Evolutionary conservation across 2,797 vertebrate species (phyloP), one percentile per base, ranked within the genome.

Genomic region (Apodemus agrarius): DNA sequence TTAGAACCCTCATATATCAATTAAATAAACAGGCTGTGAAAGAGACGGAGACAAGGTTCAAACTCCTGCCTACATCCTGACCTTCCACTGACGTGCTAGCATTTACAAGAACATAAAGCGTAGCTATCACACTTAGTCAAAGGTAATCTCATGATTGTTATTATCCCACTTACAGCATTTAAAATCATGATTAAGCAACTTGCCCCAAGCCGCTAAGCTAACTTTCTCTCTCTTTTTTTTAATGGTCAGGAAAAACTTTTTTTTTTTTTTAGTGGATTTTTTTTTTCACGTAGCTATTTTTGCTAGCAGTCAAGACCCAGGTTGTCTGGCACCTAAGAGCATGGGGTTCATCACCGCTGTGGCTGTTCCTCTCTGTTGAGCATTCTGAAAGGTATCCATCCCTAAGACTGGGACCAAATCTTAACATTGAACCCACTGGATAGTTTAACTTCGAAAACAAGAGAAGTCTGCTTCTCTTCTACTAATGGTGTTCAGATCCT

Each of bases 361-460:
- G 9, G 69, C n/a, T 54, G 29, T 0, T 69, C 19, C 86, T 16
- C 43, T 84, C 16, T 75, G 8, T 26, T 65, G n/a, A 93, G 80
- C n/a, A 72, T 16, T 88, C 80, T n/a, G 40, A 82, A 76, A 75
- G 69, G 34, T 88, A 54, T 69, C 83, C 72, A 54, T 69, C 83
- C 72, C 24, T 31, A 92, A 65, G 75, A 88, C 52, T 57, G 37
- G n/a, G 16, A 69, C 37, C 59, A 22, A 54, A 22, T 81, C 74
- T 94, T 89, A 81, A 34, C 63, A 57, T 19, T 91, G 75, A 96
- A 65, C 63, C n/a, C 75, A 78, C 2, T 78, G 40, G 79, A 93
- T 29, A 63, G 76, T 19, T 83, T 81, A 87, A 21, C 65, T 91
- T 88, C 84, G 69, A 91, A 97, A 96, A 57, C 80, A 61, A 61